These are phyloP conservation scores for Terrapene triunguis DNA, from an alignment of 2,113 vertebrate genomes.

Conservation along the genomic window DNA sequence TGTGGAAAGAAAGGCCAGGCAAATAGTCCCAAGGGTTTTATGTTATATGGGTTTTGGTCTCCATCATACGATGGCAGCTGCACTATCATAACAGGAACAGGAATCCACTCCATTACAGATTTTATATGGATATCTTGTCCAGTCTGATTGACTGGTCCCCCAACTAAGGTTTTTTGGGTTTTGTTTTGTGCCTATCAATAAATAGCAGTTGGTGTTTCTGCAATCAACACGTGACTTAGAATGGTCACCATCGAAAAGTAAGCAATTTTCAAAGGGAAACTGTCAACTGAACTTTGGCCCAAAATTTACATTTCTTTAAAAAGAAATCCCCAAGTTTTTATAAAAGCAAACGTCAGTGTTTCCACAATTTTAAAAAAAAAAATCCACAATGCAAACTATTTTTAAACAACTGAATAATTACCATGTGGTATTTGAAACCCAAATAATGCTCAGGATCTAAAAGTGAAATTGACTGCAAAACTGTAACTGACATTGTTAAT, in stretches of 20 bases:
- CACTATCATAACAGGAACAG: neutral
- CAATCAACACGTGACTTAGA: neutral
- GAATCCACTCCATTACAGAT: neutral
- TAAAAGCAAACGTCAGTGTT: neutral
- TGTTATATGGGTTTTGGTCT: neutral
- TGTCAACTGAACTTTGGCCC: neutral
- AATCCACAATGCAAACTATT: neutral
- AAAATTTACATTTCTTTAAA: neutral
- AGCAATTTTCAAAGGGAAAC: neutral
- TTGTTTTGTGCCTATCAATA: neutral
- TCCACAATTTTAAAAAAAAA: neutral
- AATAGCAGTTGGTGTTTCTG: neutral
- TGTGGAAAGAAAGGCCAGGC: neutral
- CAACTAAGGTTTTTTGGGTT: neutral
- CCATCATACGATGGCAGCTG: neutral
- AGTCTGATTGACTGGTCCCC: neutral
- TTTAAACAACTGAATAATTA: conserved; percentile 36
- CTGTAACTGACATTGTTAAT: conserved; percentile 12
- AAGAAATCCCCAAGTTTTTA: neutral
- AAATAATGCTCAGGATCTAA: conserved; percentile 7
- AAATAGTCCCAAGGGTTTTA: neutral
- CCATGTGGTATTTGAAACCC: conserved; percentile 1
- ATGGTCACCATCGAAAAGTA: neutral
- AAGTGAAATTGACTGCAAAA: conserved; percentile 40
- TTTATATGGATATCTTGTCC: neutral